These are phyloP conservation scores for Dendrolimus pini DNA, from an alignment of 2,888 invertebrate genomes.

Conservation along the genomic window DNA sequence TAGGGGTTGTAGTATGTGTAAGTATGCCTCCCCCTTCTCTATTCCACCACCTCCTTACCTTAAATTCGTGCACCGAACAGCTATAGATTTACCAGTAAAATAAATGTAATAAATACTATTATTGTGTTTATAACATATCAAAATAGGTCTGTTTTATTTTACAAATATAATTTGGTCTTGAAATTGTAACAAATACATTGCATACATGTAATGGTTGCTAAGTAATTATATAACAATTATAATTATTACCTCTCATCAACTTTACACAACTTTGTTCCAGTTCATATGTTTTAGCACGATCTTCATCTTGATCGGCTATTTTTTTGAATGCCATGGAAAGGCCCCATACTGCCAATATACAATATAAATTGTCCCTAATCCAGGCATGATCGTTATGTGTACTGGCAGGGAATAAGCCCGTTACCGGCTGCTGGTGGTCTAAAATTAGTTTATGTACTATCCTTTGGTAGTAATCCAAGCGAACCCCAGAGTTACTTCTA, in stretches of 20 bases:
- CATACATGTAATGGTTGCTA: too few species aligned
- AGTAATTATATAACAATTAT: too few species aligned
- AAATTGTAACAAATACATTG: too few species aligned
- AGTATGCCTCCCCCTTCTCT: too few species aligned
- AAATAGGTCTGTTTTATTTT: too few species aligned
- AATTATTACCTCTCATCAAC: conserved; percentile 82
- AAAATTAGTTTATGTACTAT: conserved; percentile 96
- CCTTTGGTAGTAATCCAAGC: conserved; percentile 97
- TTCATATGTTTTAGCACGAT: conserved; percentile 98
- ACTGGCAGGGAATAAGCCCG: conserved; percentile 96
- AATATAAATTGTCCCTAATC: conserved; percentile 99
- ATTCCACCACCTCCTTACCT: too few species aligned
- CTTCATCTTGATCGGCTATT: conserved; percentile 99
- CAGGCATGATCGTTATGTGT: conserved; percentile 94
- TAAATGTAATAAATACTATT: too few species aligned
- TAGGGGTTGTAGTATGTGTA: too few species aligned
- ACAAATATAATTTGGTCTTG: too few species aligned
- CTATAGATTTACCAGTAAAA: too few species aligned
- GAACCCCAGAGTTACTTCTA: conserved; percentile 92
- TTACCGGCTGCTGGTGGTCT: conserved; percentile 96
- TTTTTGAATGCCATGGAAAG: conserved; percentile 99
- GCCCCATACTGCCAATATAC: conserved; percentile 98
- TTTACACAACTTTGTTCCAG: conserved; percentile 95
- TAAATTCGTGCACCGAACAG: too few species aligned
- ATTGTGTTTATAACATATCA: too few species aligned